These are phyloP conservation scores for Parasteatoda lunata DNA, from an alignment of 2,888 invertebrate genomes.

Conservation along the genomic window DNA sequence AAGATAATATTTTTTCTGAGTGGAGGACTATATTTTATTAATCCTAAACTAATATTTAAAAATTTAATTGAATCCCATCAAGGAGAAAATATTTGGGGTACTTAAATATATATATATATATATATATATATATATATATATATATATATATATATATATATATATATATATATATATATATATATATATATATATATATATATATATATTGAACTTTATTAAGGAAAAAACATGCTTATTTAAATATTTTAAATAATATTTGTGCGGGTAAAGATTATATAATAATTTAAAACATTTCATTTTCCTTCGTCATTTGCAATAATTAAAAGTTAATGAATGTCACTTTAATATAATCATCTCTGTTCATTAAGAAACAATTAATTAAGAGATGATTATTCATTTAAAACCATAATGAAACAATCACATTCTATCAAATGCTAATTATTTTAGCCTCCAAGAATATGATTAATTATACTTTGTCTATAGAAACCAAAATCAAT, in stretches of 20 bases:
- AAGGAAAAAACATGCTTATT: neutral
- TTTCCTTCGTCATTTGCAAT: neutral
- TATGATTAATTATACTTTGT: constrained; percentile 38
- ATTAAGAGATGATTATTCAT: neutral
- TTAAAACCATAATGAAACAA: neutral
- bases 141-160: too few relatives aligned
- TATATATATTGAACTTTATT: neutral
- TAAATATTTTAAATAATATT: neutral
- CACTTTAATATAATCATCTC: neutral
- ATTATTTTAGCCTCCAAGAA: neutral
- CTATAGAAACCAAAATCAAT: constrained; percentile 16
- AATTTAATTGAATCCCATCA: neutral
- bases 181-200: constrained; percentile 1
- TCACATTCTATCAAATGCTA: neutral
- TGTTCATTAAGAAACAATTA: neutral
- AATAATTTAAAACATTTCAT: neutral
- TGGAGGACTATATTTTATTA: too few relatives aligned
- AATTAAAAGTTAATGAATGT: neutral
- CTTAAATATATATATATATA: too few relatives aligned
- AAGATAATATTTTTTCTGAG: too few relatives aligned
- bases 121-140: too few relatives aligned
- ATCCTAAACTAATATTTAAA: too few relatives aligned
- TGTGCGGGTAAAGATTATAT: neutral
- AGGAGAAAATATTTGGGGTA: neutral
- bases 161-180: too few relatives aligned